These are phyloP conservation scores for Paedocypris sp. DNA, from an alignment of 2,113 vertebrate genomes.

Conservation along the genomic window DNA sequence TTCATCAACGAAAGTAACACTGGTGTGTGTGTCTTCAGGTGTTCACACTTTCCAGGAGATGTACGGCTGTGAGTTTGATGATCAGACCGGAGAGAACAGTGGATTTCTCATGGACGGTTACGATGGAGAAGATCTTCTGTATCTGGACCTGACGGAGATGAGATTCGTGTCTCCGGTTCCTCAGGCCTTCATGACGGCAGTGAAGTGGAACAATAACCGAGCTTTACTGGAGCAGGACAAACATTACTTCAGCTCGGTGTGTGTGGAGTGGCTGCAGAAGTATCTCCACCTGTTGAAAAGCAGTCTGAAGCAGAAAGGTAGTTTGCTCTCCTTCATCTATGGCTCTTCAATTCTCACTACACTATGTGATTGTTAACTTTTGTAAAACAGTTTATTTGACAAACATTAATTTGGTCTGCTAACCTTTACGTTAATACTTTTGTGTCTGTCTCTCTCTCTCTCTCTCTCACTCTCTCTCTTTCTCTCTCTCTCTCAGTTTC, in stretches of 20 bases:
- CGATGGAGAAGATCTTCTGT: conserved; percentile 41
- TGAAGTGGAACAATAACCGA: background rate
- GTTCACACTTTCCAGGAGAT: background rate
- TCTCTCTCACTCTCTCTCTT: too few relatives aligned
- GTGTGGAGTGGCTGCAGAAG: conserved; percentile 36
- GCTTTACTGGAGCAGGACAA: rapidly evolving
- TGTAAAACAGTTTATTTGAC: too few relatives aligned
- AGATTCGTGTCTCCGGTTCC: rapidly evolving
- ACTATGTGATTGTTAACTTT: too few relatives aligned
- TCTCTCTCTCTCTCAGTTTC: conserved; percentile 2
- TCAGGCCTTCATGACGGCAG: background rate
- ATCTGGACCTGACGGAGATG: conserved; percentile 18
- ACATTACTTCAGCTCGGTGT: conserved; percentile 16
- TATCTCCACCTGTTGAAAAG: conserved; percentile 1
- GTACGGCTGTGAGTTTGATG: background rate
- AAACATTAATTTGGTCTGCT: too few relatives aligned
- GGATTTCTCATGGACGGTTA: rapidly evolving
- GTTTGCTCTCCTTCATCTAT: too few relatives aligned
- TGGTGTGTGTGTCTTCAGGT: too few relatives aligned
- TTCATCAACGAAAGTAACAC: too few relatives aligned
- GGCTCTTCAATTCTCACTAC: too few relatives aligned
- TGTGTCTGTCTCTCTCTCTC: too few relatives aligned
- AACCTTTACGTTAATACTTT: too few relatives aligned
- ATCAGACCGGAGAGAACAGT: rapidly evolving
- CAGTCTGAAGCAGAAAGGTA: background rate